Percentiles rank a stretch among this genome's conserved stretches.
These are phyloP conservation scores for Norana najaformis DNA, from an alignment of 2,888 invertebrate genomes.

Conservation along the genomic window DNA sequence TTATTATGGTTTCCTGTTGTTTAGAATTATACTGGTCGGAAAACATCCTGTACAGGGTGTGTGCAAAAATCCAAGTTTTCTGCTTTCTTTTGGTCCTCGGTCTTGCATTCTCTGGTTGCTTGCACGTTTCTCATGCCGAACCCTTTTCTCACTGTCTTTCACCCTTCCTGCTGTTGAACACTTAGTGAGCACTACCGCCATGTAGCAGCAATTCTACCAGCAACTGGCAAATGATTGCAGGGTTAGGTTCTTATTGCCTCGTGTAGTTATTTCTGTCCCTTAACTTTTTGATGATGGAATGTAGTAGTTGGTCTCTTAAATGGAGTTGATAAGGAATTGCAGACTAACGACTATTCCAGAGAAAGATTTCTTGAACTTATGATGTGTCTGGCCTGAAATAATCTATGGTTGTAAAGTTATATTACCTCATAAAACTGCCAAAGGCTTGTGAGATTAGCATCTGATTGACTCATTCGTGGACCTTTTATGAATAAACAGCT, in stretches of 20 bases:
- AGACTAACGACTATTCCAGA: neutral
- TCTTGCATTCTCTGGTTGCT: neutral
- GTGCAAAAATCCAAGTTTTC: neutral
- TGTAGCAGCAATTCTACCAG: neutral
- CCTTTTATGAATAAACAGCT: neutral
- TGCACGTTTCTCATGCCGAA: neutral
- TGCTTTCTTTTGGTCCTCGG: neutral
- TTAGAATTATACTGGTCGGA: neutral
- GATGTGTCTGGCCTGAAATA: neutral
- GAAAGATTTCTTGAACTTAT: neutral
- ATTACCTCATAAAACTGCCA: neutral
- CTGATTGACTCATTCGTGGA: neutral
- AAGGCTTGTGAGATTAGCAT: neutral
- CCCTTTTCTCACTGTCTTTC: neutral
- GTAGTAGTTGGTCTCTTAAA: neutral
- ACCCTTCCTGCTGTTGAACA: neutral
- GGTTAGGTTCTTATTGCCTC: neutral
- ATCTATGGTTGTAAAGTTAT: neutral
- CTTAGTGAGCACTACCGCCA: neutral
- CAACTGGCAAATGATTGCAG: neutral
- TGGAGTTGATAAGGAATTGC: neutral
- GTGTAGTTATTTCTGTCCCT: neutral
- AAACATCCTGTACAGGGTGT: neutral
- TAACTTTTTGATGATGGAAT: neutral
- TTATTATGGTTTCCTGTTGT: neutral